Base-by-base conservation (phyloP, 2,888 invertebrate species). In the Rhodophaea formosa region DNA sequence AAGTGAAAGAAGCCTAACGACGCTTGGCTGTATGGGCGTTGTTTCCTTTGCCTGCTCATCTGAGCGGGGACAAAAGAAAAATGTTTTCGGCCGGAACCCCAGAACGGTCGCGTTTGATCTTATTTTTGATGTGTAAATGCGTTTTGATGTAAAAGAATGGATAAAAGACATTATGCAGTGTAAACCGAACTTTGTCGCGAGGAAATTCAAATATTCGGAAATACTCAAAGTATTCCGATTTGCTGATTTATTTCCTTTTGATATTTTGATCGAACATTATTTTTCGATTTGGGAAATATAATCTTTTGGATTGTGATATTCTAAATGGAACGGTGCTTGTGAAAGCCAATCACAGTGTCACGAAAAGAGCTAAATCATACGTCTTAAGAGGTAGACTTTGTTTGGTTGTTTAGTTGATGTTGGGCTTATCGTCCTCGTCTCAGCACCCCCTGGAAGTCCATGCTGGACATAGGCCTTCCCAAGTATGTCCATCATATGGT, bases 11-110 rank as follows among this genome's bases (percentile, higher is more conserved):
- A 56, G 30, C 49, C 42, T 56, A 56, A 49, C 56, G 56, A 49
- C 39, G 49, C 49, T 44, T 44, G 56, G 39, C 49, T 42, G 42
- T 42, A 42, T 43, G 49, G 46, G 35, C 45, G 23, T 39, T 46
- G 56, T 56, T 56, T 56, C 56, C 49, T 56, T 56, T 56, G 56
- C 56, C 56, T 42, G 47, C 15, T 56, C 56, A 30, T 14, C 49
- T 29, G 56, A 42, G 42, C 14, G 46, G 32, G 47, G n/a, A 56
- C 42, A 47, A 42, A 49, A 56, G 42, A 56, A 56, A 56, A 47
- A 56, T 56, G 17, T 56, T 56, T 49, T 56, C 56, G 42, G 15
- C 29, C 49, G 42, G 52, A 51, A 51, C 35, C 47, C 46, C 7
- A 5, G 47, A 35, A 32, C 17, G 56, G 55, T 23, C 39, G 46